phyloP scores from a whole-genome alignment of 2,113 vertebrate species.

The Pomatorhinus ruficollis region DNA sequence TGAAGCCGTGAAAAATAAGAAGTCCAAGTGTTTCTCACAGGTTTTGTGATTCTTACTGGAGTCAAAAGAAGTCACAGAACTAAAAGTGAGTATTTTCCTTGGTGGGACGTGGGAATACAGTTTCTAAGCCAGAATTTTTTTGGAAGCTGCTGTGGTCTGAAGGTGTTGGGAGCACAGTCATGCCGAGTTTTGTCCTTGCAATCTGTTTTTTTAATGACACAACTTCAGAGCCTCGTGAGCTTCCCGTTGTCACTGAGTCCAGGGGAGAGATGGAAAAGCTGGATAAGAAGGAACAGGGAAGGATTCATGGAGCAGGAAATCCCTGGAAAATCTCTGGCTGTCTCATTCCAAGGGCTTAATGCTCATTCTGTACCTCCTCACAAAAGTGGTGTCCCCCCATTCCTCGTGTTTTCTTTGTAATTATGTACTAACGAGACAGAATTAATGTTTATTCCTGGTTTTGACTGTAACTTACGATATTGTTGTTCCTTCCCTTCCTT shows the following conservation, averaged over 20 bases:
- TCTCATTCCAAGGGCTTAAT: neutral
- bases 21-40: fast-evolving
- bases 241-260: neutral
- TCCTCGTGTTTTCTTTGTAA: neutral
- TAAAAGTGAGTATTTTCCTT: neutral
- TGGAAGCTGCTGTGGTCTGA: neutral
- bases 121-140: neutral
- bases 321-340: neutral
- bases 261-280: neutral
- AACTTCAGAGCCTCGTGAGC: neutral
- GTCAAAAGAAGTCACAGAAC: neutral
- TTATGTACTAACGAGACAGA: neutral
- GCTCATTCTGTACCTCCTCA: neutral
- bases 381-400: neutral
- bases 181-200: neutral
- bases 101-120: neutral
- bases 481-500: neutral
- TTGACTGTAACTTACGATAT: too few relatives aligned
- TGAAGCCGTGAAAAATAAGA: neutral
- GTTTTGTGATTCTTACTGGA: neutral
- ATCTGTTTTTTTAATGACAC: neutral
- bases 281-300: neutral
- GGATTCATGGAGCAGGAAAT: neutral
- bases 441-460: neutral
- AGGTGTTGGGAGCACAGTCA: neutral